Conservation (phyloP, 2,113 vertebrate genomes). For the Toxotes jaculatrix region DNA sequence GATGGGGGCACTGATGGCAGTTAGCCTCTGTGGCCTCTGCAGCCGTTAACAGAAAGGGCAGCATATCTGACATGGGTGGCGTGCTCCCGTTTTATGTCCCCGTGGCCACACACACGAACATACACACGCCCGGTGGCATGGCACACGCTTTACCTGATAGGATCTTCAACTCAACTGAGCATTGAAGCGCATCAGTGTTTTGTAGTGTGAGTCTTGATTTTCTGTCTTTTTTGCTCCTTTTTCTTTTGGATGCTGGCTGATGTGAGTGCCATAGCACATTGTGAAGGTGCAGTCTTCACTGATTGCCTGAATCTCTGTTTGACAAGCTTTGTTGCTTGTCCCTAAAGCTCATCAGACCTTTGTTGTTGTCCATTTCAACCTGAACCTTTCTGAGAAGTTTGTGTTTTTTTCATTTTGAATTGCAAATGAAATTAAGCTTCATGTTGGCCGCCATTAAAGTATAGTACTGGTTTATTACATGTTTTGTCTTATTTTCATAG, state of each 20-base stretch:
- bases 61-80: constrained; percentile 78
- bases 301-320: constrained; percentile 3
- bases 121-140: constrained; percentile 25
- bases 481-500: not conserved
- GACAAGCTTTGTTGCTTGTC: constrained; percentile 7
- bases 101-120: constrained; percentile 46
- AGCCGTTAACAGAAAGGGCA: constrained; percentile 84
- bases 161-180: constrained; percentile 57
- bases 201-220: constrained; percentile 19
- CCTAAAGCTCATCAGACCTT: not conserved
- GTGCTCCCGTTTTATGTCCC: constrained; percentile 75
- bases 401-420: not conserved
- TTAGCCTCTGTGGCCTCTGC: constrained; percentile 85
- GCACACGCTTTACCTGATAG: constrained; percentile 64
- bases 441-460: not conserved
- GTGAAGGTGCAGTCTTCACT: constrained; percentile 18
- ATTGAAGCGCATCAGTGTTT: constrained; percentile 37
- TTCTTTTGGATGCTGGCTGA: not conserved
- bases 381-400: not conserved
- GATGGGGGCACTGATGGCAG: constrained; percentile 61
- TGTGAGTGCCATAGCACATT: constrained; percentile 51
- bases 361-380: not conserved
- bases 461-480: not conserved
- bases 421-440: not conserved
- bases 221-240: constrained; percentile 15